Evolutionary conservation across 37 sponge, comb jelly and placozoan species (phyloP).

Genomic region (Dysidea cf. avara): DNA sequence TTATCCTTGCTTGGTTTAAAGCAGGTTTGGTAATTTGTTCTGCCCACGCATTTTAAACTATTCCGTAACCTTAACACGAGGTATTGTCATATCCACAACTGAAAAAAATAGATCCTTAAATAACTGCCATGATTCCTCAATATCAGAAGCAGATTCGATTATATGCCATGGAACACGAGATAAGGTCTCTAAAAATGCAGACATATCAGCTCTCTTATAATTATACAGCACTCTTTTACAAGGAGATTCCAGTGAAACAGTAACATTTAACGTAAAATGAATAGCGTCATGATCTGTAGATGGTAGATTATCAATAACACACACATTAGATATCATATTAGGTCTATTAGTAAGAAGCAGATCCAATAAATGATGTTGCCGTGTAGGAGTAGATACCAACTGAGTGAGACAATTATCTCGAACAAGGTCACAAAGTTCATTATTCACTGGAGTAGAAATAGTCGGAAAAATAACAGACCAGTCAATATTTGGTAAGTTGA

Average conservation of each 20-base stretch:
- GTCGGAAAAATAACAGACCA: not conserved
- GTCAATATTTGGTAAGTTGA: conserved; percentile 9
- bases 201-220: conserved; percentile 34
- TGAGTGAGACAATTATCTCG: not conserved
- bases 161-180: conserved; percentile 21
- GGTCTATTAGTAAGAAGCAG: conserved; percentile 8
- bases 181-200: conserved; percentile 7
- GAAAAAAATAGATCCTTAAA: conserved; percentile 21
- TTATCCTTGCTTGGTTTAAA: no score
- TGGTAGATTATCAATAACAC: conserved; percentile 2
- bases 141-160: not conserved
- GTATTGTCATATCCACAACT: not conserved
- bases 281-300: conserved; percentile 25
- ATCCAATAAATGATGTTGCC: not conserved
- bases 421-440: not conserved
- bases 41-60: no score
- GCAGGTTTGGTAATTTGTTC: no score
- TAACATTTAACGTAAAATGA: not conserved
- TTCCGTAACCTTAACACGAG: no score
- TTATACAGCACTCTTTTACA: conserved; percentile 10
- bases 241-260: not conserved
- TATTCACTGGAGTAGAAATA: not conserved
- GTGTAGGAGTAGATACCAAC: not conserved
- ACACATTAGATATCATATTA: not conserved
- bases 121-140: conserved; percentile 15